Conservation (phyloP, 2,888 invertebrate genomes). For the Himalopsyche tibetana region DNA sequence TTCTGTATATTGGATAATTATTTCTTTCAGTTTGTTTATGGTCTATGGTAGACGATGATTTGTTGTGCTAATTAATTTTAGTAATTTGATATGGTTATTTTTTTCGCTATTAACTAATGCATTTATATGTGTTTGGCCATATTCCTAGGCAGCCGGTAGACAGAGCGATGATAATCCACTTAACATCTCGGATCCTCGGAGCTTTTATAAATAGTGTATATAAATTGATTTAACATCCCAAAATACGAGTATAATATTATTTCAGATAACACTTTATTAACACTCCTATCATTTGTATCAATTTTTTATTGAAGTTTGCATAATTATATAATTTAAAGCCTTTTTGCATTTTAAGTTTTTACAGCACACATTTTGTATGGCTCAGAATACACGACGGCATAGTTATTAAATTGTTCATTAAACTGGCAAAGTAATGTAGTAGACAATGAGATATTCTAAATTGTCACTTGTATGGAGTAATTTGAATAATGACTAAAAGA, state of each 20-base stretch:
- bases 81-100: conserved; percentile 62
- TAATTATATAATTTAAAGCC: conserved; percentile 39
- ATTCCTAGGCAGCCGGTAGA: conserved; percentile 48
- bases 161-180: conserved; percentile 31
- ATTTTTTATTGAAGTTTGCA: conserved; percentile 8
- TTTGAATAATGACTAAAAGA: no score
- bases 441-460: no score
- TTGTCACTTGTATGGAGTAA: no score
- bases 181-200: conserved; percentile 17
- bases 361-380: conserved; percentile 7
- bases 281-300: background rate
- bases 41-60: conserved; percentile 60
- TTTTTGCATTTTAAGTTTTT: conserved; percentile 39
- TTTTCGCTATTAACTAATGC: conserved; percentile 65
- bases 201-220: conserved; percentile 36
- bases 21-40: conserved; percentile 61
- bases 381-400: conserved; percentile 3
- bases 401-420: background rate
- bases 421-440: no score
- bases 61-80: conserved; percentile 62
- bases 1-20: conserved; percentile 55
- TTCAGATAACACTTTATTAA: conserved; percentile 22
- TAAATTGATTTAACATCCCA: conserved; percentile 12
- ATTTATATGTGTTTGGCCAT: conserved; percentile 59
- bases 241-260: background rate